These are phyloP conservation scores for Parapristionchus giblindavisi DNA, from an alignment of 2,888 invertebrate genomes.

Conservation along the genomic window DNA sequence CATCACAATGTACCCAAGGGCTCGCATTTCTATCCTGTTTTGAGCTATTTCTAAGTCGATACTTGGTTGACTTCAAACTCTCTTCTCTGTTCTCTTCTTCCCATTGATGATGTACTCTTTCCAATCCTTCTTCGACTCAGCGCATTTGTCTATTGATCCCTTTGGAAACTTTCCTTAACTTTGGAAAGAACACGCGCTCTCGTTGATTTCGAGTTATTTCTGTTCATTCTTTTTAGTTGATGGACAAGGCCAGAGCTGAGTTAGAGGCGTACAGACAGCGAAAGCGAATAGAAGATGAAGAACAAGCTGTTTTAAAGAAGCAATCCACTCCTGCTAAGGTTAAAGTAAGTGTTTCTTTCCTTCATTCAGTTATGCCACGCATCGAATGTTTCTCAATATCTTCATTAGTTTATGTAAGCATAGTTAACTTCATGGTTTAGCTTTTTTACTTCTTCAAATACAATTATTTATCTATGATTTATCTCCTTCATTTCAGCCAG, in stretches of 20 bases:
- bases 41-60: background rate
- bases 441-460: background rate
- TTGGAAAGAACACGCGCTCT: background rate
- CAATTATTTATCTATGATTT: background rate
- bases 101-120: conserved; percentile 7
- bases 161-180: background rate
- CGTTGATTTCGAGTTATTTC: background rate
- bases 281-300: conserved; percentile 4
- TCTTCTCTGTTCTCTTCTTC: background rate
- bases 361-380: conserved; percentile 5
- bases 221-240: background rate
- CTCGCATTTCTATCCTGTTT: background rate
- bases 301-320: background rate
- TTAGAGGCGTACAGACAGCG: conserved; percentile 32
- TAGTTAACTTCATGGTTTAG: background rate
- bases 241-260: conserved; percentile 22
- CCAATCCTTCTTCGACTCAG: background rate
- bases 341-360: conserved; percentile 9
- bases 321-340: conserved; percentile 2
- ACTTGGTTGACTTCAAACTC: background rate
- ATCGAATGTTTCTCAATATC: background rate
- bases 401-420: no score
- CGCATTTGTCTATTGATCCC: conserved; percentile 27
- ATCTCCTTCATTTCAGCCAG: background rate
- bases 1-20: no score